Evolutionary conservation across 2,113 vertebrate genomes (phyloP), one percentile per base, ranked within the genome.

Genomic region (Hippocampus barbouri): DNA sequence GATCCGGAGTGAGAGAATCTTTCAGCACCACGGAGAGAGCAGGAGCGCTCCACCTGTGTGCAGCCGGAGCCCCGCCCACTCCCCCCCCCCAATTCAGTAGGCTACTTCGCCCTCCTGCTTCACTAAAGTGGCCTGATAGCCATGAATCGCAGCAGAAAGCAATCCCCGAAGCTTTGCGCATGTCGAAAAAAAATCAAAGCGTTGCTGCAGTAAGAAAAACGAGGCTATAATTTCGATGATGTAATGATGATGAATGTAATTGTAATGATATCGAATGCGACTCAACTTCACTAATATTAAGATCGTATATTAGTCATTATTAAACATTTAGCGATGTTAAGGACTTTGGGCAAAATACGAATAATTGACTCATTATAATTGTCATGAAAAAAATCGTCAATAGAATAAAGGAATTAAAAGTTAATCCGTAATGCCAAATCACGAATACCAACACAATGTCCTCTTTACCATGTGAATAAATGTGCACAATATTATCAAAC

Each of bases 1-100:
- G 40, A 16, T 27, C 25, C 41, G 43, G 8, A 49, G 49, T 68
- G 66, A 56, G 62, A 71, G 74, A 74, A 87, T 77, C 73, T 47
- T 92, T 93, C 92, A 94, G 94, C 85, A 94, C 93, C 93, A 76
- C 68, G 92, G 93, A 92, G 89, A 94, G 93, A 82, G 79, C 83
- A 66, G 77, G 82, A 85, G 81, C 80, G 77, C 2, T 76, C 80
- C 77, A 89, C 89, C 89, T 90, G 87, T 89, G 85, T 85, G 83
- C 85, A 72, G 80, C 82, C 81, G 81, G 85, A 70, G 82, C 82
- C 81, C 85, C 73, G 64, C 30, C 85, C 81, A 81, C 78, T 77
- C 85, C 72, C 69, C 68, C 78, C 23, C 66, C 1, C 23, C 66
- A 9, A 14, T 56, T 4, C 7, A 56, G 21, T 10, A 56, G 9